These are phyloP conservation scores for Drosophila bifasciata DNA, from an alignment of 1,140 invertebrate species.

Conservation along the genomic window DNA sequence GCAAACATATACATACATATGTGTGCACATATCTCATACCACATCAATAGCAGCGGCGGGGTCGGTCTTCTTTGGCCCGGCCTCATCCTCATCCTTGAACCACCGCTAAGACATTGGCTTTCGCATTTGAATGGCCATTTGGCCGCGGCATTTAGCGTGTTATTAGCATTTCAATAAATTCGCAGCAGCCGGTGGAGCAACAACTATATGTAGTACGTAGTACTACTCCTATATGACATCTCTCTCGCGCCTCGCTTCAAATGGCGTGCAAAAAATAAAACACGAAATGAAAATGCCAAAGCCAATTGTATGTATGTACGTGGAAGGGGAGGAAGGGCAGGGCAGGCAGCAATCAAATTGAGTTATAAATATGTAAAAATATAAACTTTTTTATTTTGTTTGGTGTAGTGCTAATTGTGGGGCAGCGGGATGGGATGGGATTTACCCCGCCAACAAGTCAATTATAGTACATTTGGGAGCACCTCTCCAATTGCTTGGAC, in stretches of 20 bases:
- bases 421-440: slow-evolving; percentile 53
- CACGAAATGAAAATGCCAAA: slow-evolving; percentile 23
- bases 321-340: too few species aligned
- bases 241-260: slow-evolving; percentile 6
- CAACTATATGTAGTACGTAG: slow-evolving; percentile 7
- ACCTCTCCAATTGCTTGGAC: slow-evolving; percentile 20
- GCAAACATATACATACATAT: neutral
- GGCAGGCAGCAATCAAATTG: slow-evolving; percentile 51
- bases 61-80: slow-evolving; percentile 7
- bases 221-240: slow-evolving; percentile 16
- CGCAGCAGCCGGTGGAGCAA: slow-evolving; percentile 20
- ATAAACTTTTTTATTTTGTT: slow-evolving; percentile 36
- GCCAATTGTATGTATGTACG: slow-evolving; percentile 36
- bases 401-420: slow-evolving; percentile 63
- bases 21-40: slow-evolving; percentile 12
- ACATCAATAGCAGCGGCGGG: slow-evolving; percentile 16
- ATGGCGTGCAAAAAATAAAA: slow-evolving; percentile 36
- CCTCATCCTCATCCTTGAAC: slow-evolving; percentile 34
- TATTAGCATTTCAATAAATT: slow-evolving; percentile 66
- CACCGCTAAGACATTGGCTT: neutral
- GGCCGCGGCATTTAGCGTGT: slow-evolving; percentile 45
- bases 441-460: slow-evolving; percentile 66
- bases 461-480: slow-evolving; percentile 39
- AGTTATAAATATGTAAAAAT: slow-evolving; percentile 58
- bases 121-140: slow-evolving; percentile 16